Base-by-base conservation (phyloP, 2,797 vertebrate species). In the Aphelocoma californica region DNA sequence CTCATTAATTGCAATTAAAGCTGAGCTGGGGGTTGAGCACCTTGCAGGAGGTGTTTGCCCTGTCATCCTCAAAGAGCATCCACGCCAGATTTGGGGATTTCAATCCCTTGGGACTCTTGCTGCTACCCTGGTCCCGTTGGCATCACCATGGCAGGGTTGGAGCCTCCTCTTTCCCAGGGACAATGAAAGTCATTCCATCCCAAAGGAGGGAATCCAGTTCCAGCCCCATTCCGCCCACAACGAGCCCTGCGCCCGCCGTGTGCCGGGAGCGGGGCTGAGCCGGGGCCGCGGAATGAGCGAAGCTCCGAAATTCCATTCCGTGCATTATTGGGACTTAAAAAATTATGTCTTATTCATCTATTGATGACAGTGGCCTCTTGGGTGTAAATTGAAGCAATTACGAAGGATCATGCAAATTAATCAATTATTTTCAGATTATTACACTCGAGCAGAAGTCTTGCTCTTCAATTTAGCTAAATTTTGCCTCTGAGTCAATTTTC, bases 381-480 rank as follows among this genome's bases (percentile, higher is more conserved):
- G 94, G 95, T 93, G 93, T 96, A 96, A 97, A 96, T 90, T 91
- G 95, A 88, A 86, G 95, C 87, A 94, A 95, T 96, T 97, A 96
- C 1, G 44, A 96, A 94, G 92, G 89, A 94, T 96, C 93, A 96
- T 96, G 96, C 92, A 97, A 96, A 97, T 96, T 96, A 95, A 97
- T 96, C 93, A 96, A 97, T 97, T 96, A 91, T 96, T 96, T 97
- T 95, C 96, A 96, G 95, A 96, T 97, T 96, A 97, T 97, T 95
- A 94, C 82, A 92, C 94, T 96, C 62, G 34, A 92, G 89, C 93
- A 62, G 75, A 81, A 95, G 92, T 66, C 91, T 90, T 90, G 91
- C 92, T 93, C 91, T 95, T 96, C 92, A 65, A 94, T 96, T 96
- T 83, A 82, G 89, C 94, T 93, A 86, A 96, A 97, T 92, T 95